Percentiles rank a stretch among this genome's conserved stretches.
Conservation (phyloP, 2,888 invertebrate genomes). For the Geotrupes spiniger region DNA sequence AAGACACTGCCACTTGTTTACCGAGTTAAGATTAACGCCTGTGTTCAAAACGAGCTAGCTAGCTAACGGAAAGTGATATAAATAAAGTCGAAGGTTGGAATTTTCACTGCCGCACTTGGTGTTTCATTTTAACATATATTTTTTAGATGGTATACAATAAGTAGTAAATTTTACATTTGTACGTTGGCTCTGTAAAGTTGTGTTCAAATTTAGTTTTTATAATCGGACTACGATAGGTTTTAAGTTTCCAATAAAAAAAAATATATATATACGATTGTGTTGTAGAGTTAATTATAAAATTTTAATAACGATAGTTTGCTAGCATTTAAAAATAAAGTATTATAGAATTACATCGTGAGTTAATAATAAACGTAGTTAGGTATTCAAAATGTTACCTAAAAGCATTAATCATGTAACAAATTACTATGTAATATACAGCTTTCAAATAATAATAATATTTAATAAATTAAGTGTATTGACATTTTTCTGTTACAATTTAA, state of each 20-base stretch:
- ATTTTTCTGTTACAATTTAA: no score
- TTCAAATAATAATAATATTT: constrained; percentile 27
- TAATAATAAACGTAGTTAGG: constrained; percentile 28
- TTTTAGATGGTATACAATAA: constrained; percentile 6
- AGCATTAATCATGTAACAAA: constrained; percentile 27
- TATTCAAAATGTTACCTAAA: constrained; percentile 38
- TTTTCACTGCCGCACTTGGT: constrained; percentile 22
- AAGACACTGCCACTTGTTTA: constrained; percentile 15
- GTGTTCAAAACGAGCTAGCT: neutral
- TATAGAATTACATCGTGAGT: constrained; percentile 10
- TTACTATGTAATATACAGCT: constrained; percentile 35
- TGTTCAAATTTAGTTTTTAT: constrained; percentile 11
- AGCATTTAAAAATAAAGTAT: constrained; percentile 12
- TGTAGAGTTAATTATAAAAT: constrained; percentile 1
- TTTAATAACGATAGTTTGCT: constrained; percentile 4
- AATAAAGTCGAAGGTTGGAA: constrained; percentile 16
- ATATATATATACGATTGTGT: neutral
- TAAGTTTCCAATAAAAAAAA: constrained; percentile 4
- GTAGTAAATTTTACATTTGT: no score
- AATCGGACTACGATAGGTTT: neutral
- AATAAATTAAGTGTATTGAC: no score
- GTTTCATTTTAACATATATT: constrained; percentile 8
- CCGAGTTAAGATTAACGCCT: neutral
- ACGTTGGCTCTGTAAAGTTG: constrained; percentile 5
- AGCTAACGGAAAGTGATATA: constrained; percentile 7